Percentiles rank a stretch among this genome's conserved stretches.
Conservation (phyloP, 1,140 invertebrate genomes). For the Scaptomyza graminum region DNA sequence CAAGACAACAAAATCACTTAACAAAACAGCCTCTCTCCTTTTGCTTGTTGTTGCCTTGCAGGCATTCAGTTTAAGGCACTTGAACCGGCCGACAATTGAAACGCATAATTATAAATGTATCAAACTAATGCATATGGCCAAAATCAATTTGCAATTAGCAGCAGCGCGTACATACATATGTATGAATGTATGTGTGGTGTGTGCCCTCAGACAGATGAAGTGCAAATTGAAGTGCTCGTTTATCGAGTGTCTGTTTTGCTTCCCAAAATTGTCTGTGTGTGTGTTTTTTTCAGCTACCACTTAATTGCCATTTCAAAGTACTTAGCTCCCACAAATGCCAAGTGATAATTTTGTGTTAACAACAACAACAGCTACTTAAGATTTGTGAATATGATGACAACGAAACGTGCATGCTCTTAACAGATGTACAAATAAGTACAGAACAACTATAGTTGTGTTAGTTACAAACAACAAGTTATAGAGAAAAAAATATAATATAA, state of each 20-base stretch:
- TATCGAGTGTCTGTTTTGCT: constrained; percentile 27
- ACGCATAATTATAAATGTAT: constrained; percentile 76
- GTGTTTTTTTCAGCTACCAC: constrained; percentile 55
- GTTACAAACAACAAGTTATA: no score
- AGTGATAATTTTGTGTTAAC: constrained; percentile 47
- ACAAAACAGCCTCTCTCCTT: background rate
- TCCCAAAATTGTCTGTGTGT: constrained; percentile 17
- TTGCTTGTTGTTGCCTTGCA: constrained; percentile 1
- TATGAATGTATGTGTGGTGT: background rate
- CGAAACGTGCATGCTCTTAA: constrained; percentile 2
- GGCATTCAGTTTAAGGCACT: constrained; percentile 44
- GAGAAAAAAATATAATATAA: no score
- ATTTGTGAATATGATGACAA: background rate
- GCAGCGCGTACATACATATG: no score
- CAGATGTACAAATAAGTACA: no score
- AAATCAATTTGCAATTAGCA: constrained; percentile 77
- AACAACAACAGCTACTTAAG: constrained; percentile 30
- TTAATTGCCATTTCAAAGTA: constrained; percentile 71
- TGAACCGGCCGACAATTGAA: constrained; percentile 57
- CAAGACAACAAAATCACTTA: background rate
- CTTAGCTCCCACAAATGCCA: constrained; percentile 60
- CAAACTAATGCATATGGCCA: constrained; percentile 72
- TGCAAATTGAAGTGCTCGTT: constrained; percentile 70
- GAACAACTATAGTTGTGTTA: no score
- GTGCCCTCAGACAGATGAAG: constrained; percentile 54